phyloP scores from a whole-genome alignment of 2,797 vertebrate genomes.

The Glossophaga mutica region DNA sequence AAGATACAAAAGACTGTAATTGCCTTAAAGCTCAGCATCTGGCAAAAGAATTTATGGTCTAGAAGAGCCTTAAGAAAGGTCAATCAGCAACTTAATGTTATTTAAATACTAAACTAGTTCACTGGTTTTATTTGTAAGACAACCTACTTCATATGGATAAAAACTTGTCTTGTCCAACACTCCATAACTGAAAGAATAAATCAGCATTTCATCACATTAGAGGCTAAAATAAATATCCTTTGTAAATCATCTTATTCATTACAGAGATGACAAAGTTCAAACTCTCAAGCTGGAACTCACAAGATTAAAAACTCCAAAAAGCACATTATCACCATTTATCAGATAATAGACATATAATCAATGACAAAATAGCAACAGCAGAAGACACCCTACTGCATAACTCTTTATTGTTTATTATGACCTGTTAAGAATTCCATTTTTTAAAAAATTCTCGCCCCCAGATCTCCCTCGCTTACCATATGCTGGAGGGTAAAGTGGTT shows the following conservation, averaged over 20 bases:
- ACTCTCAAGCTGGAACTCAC: neutral
- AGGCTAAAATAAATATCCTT: conserved; percentile 49
- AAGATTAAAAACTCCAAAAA: conserved; percentile 32
- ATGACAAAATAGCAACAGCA: conserved; percentile 38
- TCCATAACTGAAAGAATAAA: conserved; percentile 18
- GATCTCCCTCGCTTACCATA: neutral
- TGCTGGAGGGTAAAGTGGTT: neutral
- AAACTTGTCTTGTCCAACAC: conserved; percentile 8
- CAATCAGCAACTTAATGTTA: conserved; percentile 19
- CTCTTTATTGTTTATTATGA: neutral
- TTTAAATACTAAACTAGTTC: conserved; percentile 36
- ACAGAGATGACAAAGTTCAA: conserved; percentile 44
- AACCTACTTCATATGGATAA: conserved; percentile 11
- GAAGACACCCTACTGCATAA: neutral
- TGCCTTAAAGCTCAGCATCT: neutral
- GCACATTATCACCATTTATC: conserved; percentile 11
- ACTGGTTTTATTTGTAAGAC: conserved; percentile 18
- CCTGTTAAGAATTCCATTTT: neutral
- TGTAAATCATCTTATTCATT: conserved; percentile 39
- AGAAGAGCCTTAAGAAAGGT: neutral
- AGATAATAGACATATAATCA: conserved; percentile 36
- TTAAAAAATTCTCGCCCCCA: neutral
- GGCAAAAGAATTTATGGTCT: conserved; percentile 14
- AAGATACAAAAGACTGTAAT: neutral
- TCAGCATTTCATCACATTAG: conserved; percentile 30